A percentile compares a stretch with the other conserved stretches of the same genome.
Conservation (phyloP, 2,113 vertebrate species). For the Pungitius pungitius region DNA sequence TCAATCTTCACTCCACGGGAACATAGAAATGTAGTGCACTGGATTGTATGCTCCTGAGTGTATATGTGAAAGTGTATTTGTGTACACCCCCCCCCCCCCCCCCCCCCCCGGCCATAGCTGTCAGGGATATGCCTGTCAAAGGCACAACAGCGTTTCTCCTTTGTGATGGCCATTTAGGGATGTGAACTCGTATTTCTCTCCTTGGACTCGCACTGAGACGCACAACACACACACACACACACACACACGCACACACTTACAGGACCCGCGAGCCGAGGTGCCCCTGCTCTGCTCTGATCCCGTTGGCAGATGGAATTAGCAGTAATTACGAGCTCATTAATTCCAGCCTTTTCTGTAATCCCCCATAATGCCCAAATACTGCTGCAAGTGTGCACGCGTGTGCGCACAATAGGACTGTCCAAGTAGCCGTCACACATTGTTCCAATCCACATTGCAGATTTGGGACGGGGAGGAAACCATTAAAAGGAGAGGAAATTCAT, state of each 20-base stretch:
- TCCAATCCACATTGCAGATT: conserved; percentile 36
- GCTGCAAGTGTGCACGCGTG: conserved; percentile 31
- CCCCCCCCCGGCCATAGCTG: conserved; percentile 46
- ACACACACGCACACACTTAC: neutral
- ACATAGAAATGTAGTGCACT: conserved; percentile 29
- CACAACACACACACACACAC: conserved; percentile 17
- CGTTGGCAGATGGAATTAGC: conserved; percentile 76
- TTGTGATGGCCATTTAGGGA: conserved; percentile 66
- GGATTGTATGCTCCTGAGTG: conserved; percentile 1
- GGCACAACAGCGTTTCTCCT: conserved; percentile 40
- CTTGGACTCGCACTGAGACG: conserved; percentile 2
- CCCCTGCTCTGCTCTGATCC: conserved; percentile 54
- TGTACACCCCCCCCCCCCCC: conserved; percentile 37
- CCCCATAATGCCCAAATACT: conserved; percentile 67
- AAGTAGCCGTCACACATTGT: conserved; percentile 39
- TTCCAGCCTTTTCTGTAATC: conserved; percentile 75
- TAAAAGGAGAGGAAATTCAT: conserved; percentile 51
- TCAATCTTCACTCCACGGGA: conserved; percentile 33
- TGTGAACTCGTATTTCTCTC: conserved; percentile 40
- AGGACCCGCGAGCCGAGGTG: conserved; percentile 15
- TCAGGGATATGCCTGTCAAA: conserved; percentile 60
- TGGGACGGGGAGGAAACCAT: conserved; percentile 35
- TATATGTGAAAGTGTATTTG: neutral
- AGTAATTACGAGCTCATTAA: conserved; percentile 78
- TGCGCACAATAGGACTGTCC: conserved; percentile 16